Conservation (phyloP, 2,113 vertebrate genomes). For the Carlito syrichta region DNA sequence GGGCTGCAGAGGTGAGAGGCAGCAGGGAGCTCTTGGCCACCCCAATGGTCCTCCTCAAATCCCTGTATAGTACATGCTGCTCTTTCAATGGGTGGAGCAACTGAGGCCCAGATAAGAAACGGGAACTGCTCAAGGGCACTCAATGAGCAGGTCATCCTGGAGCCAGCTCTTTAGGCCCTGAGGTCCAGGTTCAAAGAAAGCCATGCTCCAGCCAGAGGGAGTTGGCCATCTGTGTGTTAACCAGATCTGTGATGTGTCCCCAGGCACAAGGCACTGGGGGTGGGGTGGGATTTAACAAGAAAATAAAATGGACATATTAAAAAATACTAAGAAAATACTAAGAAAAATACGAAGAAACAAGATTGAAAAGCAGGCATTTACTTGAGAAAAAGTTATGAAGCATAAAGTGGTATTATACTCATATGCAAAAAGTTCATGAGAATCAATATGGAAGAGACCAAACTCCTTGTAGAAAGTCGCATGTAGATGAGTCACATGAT, state of each 20-base stretch:
- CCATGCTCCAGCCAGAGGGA: neutral
- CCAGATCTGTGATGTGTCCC: neutral
- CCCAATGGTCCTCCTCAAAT: neutral
- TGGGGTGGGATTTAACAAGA: neutral
- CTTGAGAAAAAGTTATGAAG: neutral
- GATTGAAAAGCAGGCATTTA: neutral
- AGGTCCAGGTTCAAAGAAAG: neutral
- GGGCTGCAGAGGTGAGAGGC: neutral
- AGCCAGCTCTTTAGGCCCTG: neutral
- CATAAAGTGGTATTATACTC: neutral
- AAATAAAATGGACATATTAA: too few relatives aligned
- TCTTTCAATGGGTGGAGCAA: neutral
- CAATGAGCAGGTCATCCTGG: neutral
- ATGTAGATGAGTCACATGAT: neutral
- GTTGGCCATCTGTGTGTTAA: neutral
- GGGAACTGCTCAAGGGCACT: fast-evolving
- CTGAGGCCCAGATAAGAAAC: neutral
- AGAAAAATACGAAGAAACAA: neutral
- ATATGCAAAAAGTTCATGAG: neutral
- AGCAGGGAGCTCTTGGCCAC: neutral
- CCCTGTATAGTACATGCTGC: neutral
- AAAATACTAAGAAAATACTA: neutral
- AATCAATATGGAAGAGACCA: neutral
- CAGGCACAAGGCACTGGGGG: neutral
- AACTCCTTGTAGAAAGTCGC: neutral